Evolutionary conservation across 92 coral and sea anemone genomes (phyloP).

Genomic region (Parazoanthus atlanticus): DNA sequence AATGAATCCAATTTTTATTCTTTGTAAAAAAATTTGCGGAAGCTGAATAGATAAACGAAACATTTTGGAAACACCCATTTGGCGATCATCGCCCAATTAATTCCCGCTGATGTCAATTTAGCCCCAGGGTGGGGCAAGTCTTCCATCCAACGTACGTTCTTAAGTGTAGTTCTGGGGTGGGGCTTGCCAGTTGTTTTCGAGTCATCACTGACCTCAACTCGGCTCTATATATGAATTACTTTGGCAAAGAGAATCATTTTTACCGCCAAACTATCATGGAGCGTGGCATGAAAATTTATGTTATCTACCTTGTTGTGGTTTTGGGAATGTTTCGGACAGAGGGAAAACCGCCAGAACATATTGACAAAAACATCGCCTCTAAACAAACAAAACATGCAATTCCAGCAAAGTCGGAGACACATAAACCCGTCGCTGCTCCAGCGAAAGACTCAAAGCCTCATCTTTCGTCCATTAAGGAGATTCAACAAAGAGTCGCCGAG

Average conservation of each 20-base stretch:
- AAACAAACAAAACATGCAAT: conserved; percentile 32
- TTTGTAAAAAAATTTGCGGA: too few relatives aligned
- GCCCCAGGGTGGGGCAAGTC: conserved; percentile 35
- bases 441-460: conserved; percentile 6
- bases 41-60: neutral
- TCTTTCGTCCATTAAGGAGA: conserved; percentile 48
- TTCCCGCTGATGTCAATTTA: conserved; percentile 21
- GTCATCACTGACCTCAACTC: conserved; percentile 35
- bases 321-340: neutral
- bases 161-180: neutral
- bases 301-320: neutral
- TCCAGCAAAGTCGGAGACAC: neutral
- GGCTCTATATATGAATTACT: neutral
- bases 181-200: conserved; percentile 3
- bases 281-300: neutral
- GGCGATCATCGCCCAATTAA: conserved; percentile 9
- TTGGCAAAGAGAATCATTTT: neutral
- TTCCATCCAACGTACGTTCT: neutral
- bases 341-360: conserved; percentile 41
- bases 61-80: neutral
- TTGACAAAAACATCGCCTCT: neutral
- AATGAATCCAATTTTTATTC: neutral
- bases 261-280: neutral
- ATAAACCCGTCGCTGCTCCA: neutral
- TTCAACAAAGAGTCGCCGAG: conserved; percentile 55